phyloP scores from a whole-genome alignment of 1,140 invertebrate genomes.

The Philopotamus ludificatus region DNA sequence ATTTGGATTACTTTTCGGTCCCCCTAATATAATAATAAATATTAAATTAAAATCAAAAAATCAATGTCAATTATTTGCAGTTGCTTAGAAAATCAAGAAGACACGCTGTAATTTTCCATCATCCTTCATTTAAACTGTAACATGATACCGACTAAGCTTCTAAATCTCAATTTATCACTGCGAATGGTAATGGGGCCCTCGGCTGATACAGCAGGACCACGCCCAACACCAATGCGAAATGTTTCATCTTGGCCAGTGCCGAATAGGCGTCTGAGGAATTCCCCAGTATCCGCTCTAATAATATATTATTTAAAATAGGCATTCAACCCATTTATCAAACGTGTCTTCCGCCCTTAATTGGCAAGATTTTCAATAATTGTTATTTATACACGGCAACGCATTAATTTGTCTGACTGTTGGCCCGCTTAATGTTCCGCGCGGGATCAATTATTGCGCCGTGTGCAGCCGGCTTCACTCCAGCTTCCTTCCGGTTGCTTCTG shows the following conservation, averaged over 20 bases:
- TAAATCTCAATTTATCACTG: neutral
- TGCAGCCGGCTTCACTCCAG: neutral
- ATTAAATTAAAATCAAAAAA: too few relatives aligned
- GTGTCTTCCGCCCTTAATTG: conserved; percentile 26
- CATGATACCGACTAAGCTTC: neutral
- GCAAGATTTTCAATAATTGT: conserved; percentile 24
- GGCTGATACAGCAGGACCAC: too few relatives aligned
- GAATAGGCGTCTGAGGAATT: conserved; percentile 16
- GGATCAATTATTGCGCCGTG: neutral
- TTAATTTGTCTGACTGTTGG: neutral
- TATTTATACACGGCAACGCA: conserved; percentile 26
- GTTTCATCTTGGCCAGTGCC: neutral
- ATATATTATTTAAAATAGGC: conserved; percentile 25
- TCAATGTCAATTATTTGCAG: too few relatives aligned
- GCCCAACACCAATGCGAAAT: conserved; percentile 3
- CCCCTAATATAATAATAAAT: too few relatives aligned
- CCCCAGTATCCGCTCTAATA: neutral
- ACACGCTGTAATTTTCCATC: neutral
- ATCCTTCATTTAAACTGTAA: neutral
- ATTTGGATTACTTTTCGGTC: too few relatives aligned
- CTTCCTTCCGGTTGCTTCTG: neutral
- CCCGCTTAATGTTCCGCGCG: neutral
- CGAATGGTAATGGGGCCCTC: too few relatives aligned
- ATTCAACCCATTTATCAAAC: conserved; percentile 20
- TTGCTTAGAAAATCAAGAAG: too few relatives aligned